Conservation (phyloP, 2,888 invertebrate genomes). For the Galerucella nymphaeae region DNA sequence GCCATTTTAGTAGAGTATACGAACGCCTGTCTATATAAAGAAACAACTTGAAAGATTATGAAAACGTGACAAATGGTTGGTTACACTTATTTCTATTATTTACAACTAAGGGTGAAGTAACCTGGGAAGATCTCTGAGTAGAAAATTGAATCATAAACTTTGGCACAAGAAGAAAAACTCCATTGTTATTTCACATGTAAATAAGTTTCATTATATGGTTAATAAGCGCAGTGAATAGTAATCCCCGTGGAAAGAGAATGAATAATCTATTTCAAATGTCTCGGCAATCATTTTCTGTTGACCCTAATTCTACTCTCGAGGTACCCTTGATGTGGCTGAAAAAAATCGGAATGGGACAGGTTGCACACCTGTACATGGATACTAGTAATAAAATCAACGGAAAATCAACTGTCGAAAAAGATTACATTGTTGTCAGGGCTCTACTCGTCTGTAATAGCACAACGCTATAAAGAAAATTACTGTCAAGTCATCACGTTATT, state of each 20-base stretch:
- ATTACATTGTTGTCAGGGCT: constrained; percentile 52
- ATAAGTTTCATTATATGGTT: constrained; percentile 47
- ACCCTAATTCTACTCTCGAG: constrained; percentile 40
- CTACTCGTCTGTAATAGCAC: constrained; percentile 47
- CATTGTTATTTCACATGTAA: constrained; percentile 49
- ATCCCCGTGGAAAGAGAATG: constrained; percentile 52
- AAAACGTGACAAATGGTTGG: constrained; percentile 15
- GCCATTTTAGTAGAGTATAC: too few species aligned
- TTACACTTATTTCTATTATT: constrained; percentile 14
- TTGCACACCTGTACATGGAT: constrained; percentile 60
- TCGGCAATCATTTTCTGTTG: constrained; percentile 35
- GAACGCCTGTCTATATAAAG: neutral
- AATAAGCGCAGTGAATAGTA: constrained; percentile 48
- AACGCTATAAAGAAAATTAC: constrained; percentile 54
- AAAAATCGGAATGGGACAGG: constrained; percentile 57
- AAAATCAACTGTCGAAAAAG: constrained; percentile 56
- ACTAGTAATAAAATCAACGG: constrained; percentile 58
- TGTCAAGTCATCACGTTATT: constrained; percentile 55
- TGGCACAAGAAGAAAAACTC: constrained; percentile 38
- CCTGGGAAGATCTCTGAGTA: constrained; percentile 25
- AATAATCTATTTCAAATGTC: constrained; percentile 43
- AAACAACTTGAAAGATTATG: neutral
- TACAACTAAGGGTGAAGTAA: constrained; percentile 20
- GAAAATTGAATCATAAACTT: constrained; percentile 39
- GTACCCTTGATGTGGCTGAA: constrained; percentile 32